Base-by-base conservation (phyloP, 2,888 invertebrate genomes). In the Pterostichus madidus region DNA sequence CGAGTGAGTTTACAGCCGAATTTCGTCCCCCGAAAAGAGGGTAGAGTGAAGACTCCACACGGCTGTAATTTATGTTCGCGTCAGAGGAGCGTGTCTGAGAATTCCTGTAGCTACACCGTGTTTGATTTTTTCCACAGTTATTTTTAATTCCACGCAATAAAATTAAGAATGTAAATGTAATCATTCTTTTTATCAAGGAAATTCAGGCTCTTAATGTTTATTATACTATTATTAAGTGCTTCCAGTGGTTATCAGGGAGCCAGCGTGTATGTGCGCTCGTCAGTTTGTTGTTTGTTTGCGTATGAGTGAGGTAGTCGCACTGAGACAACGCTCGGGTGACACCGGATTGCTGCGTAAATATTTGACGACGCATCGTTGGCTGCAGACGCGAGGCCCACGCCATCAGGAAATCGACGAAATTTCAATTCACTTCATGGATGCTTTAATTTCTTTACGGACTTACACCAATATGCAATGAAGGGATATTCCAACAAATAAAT, bases 201-300 rank as follows among this genome's bases (percentile, higher is more conserved):
- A 81, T 59, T 44, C 52, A 59, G 80, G 56, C 80, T 80, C 56
- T 81, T 81, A 81, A 81, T 81, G 75, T 81, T 81, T 81, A 81
- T 81, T 81, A 81, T 75, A 81, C 81, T 75, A 81, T 81, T 81
- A 81, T 81, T 61, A 75, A 81, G 75, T 81, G 81, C 81, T 81
- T 81, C 81, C 61, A 81, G 75, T 73, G 81, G 73, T 81, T 81
- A 81, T 81, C 81, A 61, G 64, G 79, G 68, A 79, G 77, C 73
- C 11, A 15, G 73, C 17, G 39, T 53, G 17, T 75, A 15, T 64
- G 39, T 64, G 31, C 73, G 73, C 73, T 61, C 17, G 61, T 32
- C 32, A 11, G 15, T 73, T 7, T 31, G 49, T 31, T 75, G 52
- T 75, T 75, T 75, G 35, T 35, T 64, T 75, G 75, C 31, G 53